Conservation (phyloP, 1,140 invertebrate genomes). For the Sipha flava region DNA sequence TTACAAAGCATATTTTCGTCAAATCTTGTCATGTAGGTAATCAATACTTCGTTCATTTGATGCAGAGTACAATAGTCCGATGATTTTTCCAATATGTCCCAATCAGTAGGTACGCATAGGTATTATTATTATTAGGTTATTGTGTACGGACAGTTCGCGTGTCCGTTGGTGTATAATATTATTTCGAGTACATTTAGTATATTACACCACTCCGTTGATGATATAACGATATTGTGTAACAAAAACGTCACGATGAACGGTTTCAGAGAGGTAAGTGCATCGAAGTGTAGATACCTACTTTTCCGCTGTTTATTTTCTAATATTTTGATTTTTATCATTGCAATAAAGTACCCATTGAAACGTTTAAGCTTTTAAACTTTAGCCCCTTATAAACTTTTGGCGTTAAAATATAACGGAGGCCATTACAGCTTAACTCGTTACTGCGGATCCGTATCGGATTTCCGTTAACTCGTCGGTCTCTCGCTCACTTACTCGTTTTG, state of each 20-base stretch:
- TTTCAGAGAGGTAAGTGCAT: too few species aligned
- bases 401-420: background rate
- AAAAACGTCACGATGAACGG: too few species aligned
- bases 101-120: too few species aligned
- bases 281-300: too few species aligned
- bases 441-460: slow-evolving; percentile 11
- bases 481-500: background rate
- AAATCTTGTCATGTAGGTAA: background rate
- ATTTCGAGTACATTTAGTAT: too few species aligned
- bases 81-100: too few species aligned
- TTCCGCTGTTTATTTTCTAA: background rate
- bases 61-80: too few species aligned
- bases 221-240: too few species aligned
- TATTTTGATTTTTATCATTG: slow-evolving; percentile 1
- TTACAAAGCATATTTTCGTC: too few species aligned
- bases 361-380: slow-evolving; percentile 16
- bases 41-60: background rate
- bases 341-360: background rate
- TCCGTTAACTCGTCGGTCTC: background rate
- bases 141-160: too few species aligned
- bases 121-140: background rate
- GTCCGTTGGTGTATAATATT: too few species aligned
- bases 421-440: background rate
- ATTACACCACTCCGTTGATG: too few species aligned
- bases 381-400: slow-evolving; percentile 5